Conservation (phyloP, 2,888 invertebrate genomes). For the Clivina fossor region DNA sequence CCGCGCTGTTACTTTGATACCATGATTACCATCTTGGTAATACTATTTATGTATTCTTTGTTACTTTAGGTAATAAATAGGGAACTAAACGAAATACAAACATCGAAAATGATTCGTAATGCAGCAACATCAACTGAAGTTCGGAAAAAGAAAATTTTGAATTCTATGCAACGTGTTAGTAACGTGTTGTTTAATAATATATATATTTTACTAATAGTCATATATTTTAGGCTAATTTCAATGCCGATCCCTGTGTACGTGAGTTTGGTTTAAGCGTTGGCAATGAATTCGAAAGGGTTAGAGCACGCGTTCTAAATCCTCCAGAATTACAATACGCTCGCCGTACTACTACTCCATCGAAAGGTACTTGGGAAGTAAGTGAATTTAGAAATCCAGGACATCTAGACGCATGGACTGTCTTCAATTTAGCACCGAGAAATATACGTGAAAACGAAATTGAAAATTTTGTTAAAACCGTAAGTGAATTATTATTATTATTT, state of each 20-base stretch:
- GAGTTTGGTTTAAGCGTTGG: conserved; percentile 82
- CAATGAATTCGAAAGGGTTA: conserved; percentile 71
- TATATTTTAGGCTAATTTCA: conserved; percentile 48
- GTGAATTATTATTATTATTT: conserved; percentile 6
- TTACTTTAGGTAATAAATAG: conserved; percentile 57
- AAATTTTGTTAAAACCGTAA: conserved; percentile 47
- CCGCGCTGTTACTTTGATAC: too few species aligned
- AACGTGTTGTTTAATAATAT: conserved; percentile 36
- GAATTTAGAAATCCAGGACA: conserved; percentile 49
- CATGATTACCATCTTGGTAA: neutral
- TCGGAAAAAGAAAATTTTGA: conserved; percentile 79
- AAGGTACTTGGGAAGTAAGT: conserved; percentile 54
- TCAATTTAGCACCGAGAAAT: conserved; percentile 48
- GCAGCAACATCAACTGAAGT: conserved; percentile 80
- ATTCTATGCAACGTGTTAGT: conserved; percentile 59
- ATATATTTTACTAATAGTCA: conserved; percentile 37
- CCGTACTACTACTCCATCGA: conserved; percentile 44
- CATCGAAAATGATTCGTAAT: conserved; percentile 80
- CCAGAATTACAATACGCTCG: conserved; percentile 70
- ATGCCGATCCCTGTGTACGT: conserved; percentile 60
- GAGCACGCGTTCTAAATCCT: conserved; percentile 76
- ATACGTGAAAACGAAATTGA: conserved; percentile 40
- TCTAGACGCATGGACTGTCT: conserved; percentile 55
- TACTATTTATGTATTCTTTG: conserved; percentile 38
- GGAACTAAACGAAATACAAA: conserved; percentile 82